Evolutionary conservation across 2,113 vertebrate genomes (phyloP).

Genomic region (Clupea harengus): DNA sequence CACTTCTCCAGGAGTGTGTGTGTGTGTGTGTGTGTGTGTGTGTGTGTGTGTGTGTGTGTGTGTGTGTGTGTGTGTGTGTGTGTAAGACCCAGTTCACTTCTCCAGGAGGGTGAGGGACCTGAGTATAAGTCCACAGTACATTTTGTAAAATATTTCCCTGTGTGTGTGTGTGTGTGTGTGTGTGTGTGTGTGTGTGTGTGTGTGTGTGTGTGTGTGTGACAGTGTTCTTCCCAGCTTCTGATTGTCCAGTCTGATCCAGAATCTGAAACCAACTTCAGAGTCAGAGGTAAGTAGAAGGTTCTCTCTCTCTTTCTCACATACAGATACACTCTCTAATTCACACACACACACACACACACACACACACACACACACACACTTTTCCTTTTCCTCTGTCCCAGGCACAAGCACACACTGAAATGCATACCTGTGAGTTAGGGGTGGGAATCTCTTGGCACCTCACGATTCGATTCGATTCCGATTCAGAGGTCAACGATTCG

Average conservation of each 20-base stretch:
- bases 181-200: constrained; percentile 15
- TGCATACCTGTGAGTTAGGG: too few species aligned
- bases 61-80: constrained; percentile 18
- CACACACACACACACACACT: background rate
- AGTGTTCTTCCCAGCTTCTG: constrained; percentile 62
- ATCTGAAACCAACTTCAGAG: too few species aligned
- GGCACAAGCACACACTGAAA: background rate
- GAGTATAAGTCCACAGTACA: too few species aligned
- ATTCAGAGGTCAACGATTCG: too few species aligned
- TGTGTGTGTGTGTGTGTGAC: constrained; percentile 14
- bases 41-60: too few species aligned
- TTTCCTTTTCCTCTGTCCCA: background rate
- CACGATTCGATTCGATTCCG: too few species aligned
- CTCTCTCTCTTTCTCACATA: background rate
- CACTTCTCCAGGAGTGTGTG: too few species aligned
- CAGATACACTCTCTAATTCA: too few species aligned
- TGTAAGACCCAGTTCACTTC: constrained; percentile 75
- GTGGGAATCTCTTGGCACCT: too few species aligned
- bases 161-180: background rate
- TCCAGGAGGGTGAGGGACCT: constrained; percentile 53
- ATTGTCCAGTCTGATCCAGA: constrained; percentile 64
- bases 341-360: too few species aligned
- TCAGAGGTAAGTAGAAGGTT: background rate
- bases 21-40: too few species aligned
- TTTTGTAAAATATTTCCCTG: too few species aligned